These are phyloP conservation scores for Nyleta sp. DNA, from an alignment of 2,888 invertebrate species.

Conservation along the genomic window DNA sequence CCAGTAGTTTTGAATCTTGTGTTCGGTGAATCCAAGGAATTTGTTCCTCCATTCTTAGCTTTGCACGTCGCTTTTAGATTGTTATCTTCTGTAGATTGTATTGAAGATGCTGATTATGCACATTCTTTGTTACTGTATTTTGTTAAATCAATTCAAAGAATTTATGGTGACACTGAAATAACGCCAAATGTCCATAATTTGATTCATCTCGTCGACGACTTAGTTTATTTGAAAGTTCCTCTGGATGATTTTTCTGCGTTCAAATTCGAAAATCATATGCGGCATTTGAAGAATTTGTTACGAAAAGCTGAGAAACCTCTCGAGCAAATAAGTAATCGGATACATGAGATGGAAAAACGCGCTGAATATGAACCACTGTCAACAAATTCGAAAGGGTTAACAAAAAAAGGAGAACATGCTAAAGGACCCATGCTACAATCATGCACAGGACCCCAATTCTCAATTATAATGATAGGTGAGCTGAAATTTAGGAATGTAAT, in stretches of 20 bases:
- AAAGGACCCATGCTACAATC: slow-evolving; percentile 22
- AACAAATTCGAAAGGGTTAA: no score
- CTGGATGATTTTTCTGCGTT: slow-evolving; percentile 43
- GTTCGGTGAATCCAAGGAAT: slow-evolving; percentile 23
- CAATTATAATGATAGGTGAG: background rate
- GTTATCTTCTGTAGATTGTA: background rate
- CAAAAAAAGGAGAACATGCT: slow-evolving; percentile 1
- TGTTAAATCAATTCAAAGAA: slow-evolving; percentile 19
- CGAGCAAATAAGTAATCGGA: slow-evolving; percentile 7
- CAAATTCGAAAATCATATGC: slow-evolving; percentile 47
- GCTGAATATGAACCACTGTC: background rate
- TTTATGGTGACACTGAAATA: slow-evolving; percentile 50
- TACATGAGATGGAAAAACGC: slow-evolving; percentile 2
- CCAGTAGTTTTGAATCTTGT: slow-evolving; percentile 29
- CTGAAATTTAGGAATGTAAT: slow-evolving; percentile 1
- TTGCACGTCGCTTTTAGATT: slow-evolving; percentile 46
- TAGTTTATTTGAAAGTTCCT: slow-evolving; percentile 5
- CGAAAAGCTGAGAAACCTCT: slow-evolving; percentile 19
- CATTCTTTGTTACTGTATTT: slow-evolving; percentile 42
- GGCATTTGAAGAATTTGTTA: slow-evolving; percentile 34
- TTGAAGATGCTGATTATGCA: slow-evolving; percentile 30
- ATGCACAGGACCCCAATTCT: slow-evolving; percentile 22
- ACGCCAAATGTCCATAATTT: slow-evolving; percentile 56
- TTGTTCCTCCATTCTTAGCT: slow-evolving; percentile 35
- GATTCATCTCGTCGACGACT: slow-evolving; percentile 42